Conservation (phyloP, 2,888 invertebrate species). For the Coelogynopora nodosa region DNA sequence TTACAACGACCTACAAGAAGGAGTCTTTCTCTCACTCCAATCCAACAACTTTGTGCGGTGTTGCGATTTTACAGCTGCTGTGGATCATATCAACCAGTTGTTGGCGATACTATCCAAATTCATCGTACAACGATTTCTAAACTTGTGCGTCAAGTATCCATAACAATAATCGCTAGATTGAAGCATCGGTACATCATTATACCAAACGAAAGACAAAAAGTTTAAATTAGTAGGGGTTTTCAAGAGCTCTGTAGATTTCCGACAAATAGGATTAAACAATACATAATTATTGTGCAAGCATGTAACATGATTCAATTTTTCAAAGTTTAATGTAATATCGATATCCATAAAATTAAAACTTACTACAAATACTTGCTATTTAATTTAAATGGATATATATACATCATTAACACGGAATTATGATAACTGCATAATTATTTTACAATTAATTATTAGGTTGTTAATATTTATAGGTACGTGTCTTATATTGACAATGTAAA, state of each 20-base stretch:
- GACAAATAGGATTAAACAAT: too few species aligned
- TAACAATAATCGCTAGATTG: background rate
- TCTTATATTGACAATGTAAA: too few species aligned
- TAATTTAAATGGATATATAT: too few species aligned
- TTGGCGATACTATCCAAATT: background rate
- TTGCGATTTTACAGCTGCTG: background rate
- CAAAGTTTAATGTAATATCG: too few species aligned
- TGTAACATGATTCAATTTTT: too few species aligned
- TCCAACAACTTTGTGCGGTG: background rate
- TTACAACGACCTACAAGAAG: background rate
- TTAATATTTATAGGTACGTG: too few species aligned
- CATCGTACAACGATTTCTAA: background rate
- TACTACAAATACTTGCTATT: too few species aligned
- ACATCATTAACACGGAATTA: too few species aligned
- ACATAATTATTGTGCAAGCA: too few species aligned
- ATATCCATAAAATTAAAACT: too few species aligned
- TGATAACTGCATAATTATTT: too few species aligned
- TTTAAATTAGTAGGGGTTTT: background rate
- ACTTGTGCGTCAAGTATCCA: background rate
- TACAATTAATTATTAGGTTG: too few species aligned
- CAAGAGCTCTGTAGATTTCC: slow-evolving; percentile 14
- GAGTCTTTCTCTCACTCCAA: background rate
- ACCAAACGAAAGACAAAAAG: background rate
- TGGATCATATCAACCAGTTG: background rate
- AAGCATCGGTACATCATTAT: background rate